Percentiles rank a stretch among this genome's conserved stretches.
Conservation (phyloP, 2,797 vertebrate species). For the Halcyon badia region DNA sequence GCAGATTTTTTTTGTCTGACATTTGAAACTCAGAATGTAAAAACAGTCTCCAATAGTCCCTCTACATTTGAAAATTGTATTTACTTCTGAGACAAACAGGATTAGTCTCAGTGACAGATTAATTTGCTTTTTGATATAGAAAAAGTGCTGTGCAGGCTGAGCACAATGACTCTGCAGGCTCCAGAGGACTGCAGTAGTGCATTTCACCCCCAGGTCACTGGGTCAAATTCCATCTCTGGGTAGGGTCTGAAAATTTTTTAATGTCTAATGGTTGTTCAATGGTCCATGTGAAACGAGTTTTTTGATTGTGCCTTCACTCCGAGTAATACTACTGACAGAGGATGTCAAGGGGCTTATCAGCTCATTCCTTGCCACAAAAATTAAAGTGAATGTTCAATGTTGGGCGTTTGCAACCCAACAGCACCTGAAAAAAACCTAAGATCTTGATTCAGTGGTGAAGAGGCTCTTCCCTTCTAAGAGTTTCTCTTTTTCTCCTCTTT, state of each 20-base stretch:
- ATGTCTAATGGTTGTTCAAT: not conserved
- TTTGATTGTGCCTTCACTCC: not conserved
- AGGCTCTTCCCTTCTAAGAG: not conserved
- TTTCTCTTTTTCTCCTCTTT: not conserved
- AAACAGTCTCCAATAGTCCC: not conserved
- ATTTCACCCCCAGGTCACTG: not conserved
- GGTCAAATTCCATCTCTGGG: not conserved
- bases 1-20: not conserved
- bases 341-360: not conserved
- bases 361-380: not conserved
- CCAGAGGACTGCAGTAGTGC: not conserved
- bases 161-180: not conserved
- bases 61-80: not conserved
- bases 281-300: not conserved
- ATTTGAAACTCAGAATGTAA: not conserved
- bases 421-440: not conserved
- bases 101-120: conserved; percentile 32
- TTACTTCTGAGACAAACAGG: not conserved
- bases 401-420: not conserved
- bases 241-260: not conserved
- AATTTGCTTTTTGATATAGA: conserved; percentile 6
- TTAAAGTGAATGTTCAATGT: not conserved
- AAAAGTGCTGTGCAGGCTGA: not conserved
- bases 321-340: not conserved
- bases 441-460: not conserved